Base-by-base conservation (phyloP, 2,888 invertebrate genomes). In the Lycocerus yunnanus region DNA sequence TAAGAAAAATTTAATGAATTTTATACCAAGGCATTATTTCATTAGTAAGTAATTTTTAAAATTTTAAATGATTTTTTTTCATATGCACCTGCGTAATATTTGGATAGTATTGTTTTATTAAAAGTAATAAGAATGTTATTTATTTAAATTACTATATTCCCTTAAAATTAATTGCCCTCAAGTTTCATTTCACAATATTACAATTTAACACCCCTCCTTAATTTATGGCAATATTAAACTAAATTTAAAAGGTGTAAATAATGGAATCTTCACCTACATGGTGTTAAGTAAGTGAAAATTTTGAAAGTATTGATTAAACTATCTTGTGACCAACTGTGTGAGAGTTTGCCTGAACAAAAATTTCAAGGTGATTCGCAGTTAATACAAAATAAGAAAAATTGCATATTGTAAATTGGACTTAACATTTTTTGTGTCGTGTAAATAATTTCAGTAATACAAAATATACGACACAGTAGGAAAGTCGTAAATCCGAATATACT, bases 401-500 rank as follows among this genome's bases (percentile, higher is more conserved):
- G 43, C 43, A 43, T 43, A 43, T 43, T 43, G 43, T 43, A 43
- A 43, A 43, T 43, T 43, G 43, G 43, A 43, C 43, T 43, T 43
- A 43, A 43, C 43, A 43, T 43, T 43, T 43, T 43, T 43, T 43
- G 43, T n/a, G 43, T 43, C 43, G 43, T 43, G 43, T 13, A 43
- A 43, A 43, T 43, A 43, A 43, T 43, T 43, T 43, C 43, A 43
- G 43, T 43, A 43, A 43, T 43, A 43, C 43, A 43, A 43, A 43
- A 43, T 43, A 43, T 43, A n/a, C 43, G 43, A 43, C 43, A 43
- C 43, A 43, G 43, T 43, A 43, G 43, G 43, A 43, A 43, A 43
- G 43, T 43, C 66, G 66, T 66, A 69, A 73, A 73, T 73, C 69
- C 60, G 66, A 21, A 73, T 59, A 66, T 66, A 73, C 69, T 69